phyloP scores from a whole-genome alignment of 2,113 vertebrate species.

The Lophura nycthemera region DNA sequence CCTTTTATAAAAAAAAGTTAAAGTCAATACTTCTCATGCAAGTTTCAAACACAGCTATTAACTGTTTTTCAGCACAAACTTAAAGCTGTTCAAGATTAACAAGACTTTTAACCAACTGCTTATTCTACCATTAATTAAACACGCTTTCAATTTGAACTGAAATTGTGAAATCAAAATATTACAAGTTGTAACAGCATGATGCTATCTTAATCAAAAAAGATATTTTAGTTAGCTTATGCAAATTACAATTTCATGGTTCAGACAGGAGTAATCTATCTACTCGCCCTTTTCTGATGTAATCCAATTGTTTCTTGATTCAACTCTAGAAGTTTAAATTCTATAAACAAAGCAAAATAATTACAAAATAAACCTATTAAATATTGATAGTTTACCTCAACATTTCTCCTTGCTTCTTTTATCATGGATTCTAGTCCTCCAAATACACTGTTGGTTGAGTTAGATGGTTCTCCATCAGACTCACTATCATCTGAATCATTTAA shows the following conservation, averaged over 20 bases:
- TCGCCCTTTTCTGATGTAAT: background rate
- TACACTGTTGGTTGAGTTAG: slow-evolving; percentile 80
- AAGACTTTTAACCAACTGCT: background rate
- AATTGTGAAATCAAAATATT: background rate
- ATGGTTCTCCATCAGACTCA: slow-evolving; percentile 89
- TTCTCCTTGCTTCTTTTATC: slow-evolving; percentile 97
- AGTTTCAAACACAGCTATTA: background rate
- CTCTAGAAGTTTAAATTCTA: background rate
- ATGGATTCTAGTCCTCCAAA: slow-evolving; percentile 97
- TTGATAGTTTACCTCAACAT: slow-evolving; percentile 86
- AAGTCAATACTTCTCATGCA: background rate
- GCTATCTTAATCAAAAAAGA: background rate
- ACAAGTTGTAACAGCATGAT: background rate
- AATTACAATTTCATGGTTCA: background rate
- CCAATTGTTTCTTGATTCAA: background rate
- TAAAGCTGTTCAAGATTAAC: background rate
- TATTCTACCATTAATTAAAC: background rate
- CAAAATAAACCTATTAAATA: background rate
- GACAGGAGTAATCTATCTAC: background rate
- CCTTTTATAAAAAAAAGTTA: slow-evolving; percentile 75
- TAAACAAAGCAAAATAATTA: background rate
- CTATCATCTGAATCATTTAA: slow-evolving; percentile 94
- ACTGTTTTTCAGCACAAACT: background rate
- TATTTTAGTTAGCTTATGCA: background rate
- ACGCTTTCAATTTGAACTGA: background rate